Percentiles rank a stretch among this genome's conserved stretches.
Evolutionary conservation across 2,113 vertebrate genomes (phyloP).

Genomic region (Gobiocypris rarus): DNA sequence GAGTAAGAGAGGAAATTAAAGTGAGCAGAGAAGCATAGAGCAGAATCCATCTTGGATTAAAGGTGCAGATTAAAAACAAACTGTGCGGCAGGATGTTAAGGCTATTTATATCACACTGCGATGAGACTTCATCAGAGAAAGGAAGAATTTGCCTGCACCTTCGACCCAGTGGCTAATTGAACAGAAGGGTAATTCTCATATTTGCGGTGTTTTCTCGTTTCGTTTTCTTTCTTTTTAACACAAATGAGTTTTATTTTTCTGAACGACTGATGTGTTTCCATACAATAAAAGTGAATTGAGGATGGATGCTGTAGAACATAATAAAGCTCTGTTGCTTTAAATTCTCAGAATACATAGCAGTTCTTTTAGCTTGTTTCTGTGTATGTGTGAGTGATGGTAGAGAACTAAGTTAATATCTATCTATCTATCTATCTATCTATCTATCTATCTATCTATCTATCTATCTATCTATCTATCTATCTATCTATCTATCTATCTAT

Average conservation of each 20-base stretch:
- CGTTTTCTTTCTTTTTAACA: background rate
- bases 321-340: too few species aligned
- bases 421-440: too few species aligned
- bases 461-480: too few species aligned
- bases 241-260: background rate
- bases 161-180: constrained; percentile 39
- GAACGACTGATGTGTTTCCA: background rate
- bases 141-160: constrained; percentile 25
- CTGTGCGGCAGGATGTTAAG: constrained; percentile 14
- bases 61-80: constrained; percentile 48
- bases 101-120: constrained; percentile 8
- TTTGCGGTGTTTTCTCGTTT: background rate
- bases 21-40: constrained; percentile 49
- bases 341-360: too few species aligned
- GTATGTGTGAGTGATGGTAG: too few species aligned
- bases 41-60: constrained; percentile 56
- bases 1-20: constrained; percentile 61
- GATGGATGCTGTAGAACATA: too few species aligned
- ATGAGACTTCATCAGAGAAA: constrained; percentile 43
- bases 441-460: too few species aligned
- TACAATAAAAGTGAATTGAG: background rate
- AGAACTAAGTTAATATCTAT: too few species aligned
- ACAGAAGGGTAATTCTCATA: background rate
- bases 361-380: too few species aligned
- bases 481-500: too few species aligned